Conservation (phyloP, 2,797 vertebrate species). For the Epinephelus coioides region DNA sequence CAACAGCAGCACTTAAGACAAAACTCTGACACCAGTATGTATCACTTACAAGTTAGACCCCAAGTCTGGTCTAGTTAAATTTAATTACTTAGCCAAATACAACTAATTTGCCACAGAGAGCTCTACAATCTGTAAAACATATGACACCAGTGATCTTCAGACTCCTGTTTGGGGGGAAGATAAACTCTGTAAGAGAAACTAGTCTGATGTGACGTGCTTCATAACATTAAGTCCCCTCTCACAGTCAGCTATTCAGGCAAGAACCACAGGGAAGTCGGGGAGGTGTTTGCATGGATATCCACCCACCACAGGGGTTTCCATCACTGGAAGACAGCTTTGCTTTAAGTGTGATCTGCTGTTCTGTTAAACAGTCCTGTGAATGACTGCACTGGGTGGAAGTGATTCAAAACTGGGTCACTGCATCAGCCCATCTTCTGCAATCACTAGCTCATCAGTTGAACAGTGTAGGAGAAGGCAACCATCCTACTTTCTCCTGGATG, state of each 20-base stretch:
- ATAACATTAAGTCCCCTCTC: neutral
- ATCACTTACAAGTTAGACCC: neutral
- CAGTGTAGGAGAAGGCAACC: neutral
- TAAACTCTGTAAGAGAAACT: neutral
- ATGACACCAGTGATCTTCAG: neutral
- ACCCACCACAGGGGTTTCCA: too few relatives aligned
- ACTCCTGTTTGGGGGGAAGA: neutral
- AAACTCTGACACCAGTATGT: neutral
- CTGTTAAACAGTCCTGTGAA: neutral
- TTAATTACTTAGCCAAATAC: neutral
- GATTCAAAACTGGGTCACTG: neutral
- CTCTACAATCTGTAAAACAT: neutral
- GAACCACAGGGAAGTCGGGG: neutral
- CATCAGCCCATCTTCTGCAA: neutral
- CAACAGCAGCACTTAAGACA: neutral
- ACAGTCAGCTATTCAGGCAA: neutral
- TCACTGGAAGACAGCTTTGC: neutral
- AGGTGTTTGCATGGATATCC: too few relatives aligned
- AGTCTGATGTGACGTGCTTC: too few relatives aligned
- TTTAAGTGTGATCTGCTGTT: neutral
- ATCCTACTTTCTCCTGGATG: too few relatives aligned
- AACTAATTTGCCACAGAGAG: neutral
- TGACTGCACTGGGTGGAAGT: neutral
- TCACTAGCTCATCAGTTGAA: neutral
- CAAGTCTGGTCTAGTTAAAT: neutral